These are phyloP conservation scores for Lineus longissimus DNA, from an alignment of 1,140 invertebrate genomes.

Conservation along the genomic window DNA sequence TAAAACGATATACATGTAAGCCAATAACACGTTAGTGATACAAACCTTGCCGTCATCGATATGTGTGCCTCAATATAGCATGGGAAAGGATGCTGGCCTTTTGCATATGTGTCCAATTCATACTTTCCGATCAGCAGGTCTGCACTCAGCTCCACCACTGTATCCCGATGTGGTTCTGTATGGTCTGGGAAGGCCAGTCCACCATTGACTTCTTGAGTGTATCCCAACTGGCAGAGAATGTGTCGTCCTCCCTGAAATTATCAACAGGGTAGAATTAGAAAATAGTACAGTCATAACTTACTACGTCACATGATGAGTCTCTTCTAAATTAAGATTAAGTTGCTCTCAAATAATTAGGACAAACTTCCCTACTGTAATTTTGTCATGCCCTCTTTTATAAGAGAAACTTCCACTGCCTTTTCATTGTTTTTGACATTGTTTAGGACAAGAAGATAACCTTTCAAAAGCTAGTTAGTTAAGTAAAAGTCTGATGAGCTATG, in stretches of 20 bases:
- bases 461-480: no score
- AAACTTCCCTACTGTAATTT: no score
- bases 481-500: no score
- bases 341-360: no score
- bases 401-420: no score
- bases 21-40: no score
- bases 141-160: slow-evolving; percentile 18
- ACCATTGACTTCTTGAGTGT: slow-evolving; percentile 19
- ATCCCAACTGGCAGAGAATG: slow-evolving; percentile 28
- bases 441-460: no score
- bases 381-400: no score
- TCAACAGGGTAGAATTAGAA: background rate
- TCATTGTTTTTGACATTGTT: no score
- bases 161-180: slow-evolving; percentile 20
- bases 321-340: background rate
- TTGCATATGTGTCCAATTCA: slow-evolving; percentile 27
- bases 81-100: slow-evolving; percentile 23
- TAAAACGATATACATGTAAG: no score
- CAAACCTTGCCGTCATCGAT: slow-evolving; percentile 9
- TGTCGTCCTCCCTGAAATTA: slow-evolving; percentile 21
- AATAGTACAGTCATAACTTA: background rate
- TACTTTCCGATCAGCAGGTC: slow-evolving; percentile 22
- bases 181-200: slow-evolving; percentile 24
- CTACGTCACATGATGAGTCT: background rate
- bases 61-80: slow-evolving; percentile 17